phyloP scores from a whole-genome alignment of 2,888 invertebrate genomes.

The Eristalis intricaria region DNA sequence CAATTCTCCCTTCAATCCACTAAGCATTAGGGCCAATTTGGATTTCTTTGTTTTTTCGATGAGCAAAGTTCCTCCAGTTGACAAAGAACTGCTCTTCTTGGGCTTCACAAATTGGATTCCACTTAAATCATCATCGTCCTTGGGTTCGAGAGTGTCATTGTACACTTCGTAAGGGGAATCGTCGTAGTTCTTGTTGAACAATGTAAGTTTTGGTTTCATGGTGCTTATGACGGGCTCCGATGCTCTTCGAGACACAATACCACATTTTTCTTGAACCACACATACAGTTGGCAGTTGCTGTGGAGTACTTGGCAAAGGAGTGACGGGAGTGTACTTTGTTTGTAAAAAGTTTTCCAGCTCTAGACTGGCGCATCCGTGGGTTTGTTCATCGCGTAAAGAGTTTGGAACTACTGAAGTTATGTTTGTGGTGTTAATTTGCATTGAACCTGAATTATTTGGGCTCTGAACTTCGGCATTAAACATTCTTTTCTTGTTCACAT shows the following conservation, averaged over 20 bases:
- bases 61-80: conserved; percentile 74
- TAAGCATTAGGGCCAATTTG: conserved; percentile 79
- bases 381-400: conserved; percentile 4
- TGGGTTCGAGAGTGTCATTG: conserved; percentile 56
- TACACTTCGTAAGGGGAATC: conserved; percentile 16
- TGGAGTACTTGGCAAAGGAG: conserved; percentile 63
- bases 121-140: conserved; percentile 74
- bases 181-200: conserved; percentile 78
- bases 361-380: conserved; percentile 6
- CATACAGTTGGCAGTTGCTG: neutral
- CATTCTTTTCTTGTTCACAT: conserved; percentile 76
- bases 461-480: conserved; percentile 43
- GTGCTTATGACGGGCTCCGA: conserved; percentile 43
- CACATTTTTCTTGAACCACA: neutral
- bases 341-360: conserved; percentile 3
- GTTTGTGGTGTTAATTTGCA: neutral
- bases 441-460: conserved; percentile 3
- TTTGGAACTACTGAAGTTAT: neutral
- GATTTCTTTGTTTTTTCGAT: conserved; percentile 78
- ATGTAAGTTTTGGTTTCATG: conserved; percentile 77
- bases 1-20: conserved; percentile 79
- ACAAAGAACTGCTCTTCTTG: conserved; percentile 75
- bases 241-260: conserved; percentile 29
- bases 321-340: conserved; percentile 57
- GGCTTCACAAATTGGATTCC: conserved; percentile 80